These are phyloP conservation scores for Mastomys natalensis DNA, from an alignment of 2,113 vertebrate genomes.

Conservation along the genomic window DNA sequence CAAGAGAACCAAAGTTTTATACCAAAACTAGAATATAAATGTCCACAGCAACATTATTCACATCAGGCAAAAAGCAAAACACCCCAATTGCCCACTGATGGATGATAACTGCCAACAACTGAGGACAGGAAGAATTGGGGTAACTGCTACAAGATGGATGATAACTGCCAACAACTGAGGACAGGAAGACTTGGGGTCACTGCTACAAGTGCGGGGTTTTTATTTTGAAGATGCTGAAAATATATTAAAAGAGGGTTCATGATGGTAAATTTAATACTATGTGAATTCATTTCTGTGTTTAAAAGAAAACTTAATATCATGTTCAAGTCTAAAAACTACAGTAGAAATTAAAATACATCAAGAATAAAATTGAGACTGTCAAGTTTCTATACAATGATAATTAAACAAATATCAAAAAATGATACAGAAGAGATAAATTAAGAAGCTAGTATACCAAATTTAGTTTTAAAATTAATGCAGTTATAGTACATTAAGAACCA, in stretches of 20 bases:
- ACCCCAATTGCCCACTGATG: neutral
- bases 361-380: neutral
- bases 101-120: neutral
- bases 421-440: neutral
- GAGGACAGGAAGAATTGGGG: neutral
- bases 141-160: neutral
- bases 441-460: slow-evolving; percentile 5
- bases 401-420: neutral
- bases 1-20: neutral
- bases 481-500: neutral
- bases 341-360: neutral
- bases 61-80: neutral
- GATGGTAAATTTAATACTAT: neutral
- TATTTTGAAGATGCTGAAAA: neutral
- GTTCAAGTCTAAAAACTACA: neutral
- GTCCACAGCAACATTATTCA: neutral
- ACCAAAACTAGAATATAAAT: neutral
- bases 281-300: slow-evolving; percentile 3
- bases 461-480: neutral
- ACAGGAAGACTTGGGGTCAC: neutral
- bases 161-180: neutral
- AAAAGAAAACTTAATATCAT: neutral
- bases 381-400: neutral
- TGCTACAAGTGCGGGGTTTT: neutral
- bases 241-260: neutral